Evolutionary conservation across 2,113 vertebrate species (phyloP), one percentile per base, ranked within the genome.

Genomic region (Nibea albiflora): DNA sequence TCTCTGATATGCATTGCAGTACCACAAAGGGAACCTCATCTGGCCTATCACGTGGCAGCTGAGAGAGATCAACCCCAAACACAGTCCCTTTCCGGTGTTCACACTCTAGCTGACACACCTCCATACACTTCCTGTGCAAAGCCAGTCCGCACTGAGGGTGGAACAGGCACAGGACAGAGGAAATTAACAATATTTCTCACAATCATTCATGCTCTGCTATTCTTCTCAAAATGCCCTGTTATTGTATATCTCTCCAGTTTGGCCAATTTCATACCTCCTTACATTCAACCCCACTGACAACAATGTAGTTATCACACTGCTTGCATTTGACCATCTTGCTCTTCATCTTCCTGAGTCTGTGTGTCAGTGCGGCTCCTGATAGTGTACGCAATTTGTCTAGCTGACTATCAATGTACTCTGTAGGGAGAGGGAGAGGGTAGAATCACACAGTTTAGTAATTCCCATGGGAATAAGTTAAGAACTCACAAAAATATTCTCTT

Each of bases 71-170:
- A 0, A 97, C 83, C 20, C 98, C 97, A 15, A 99, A 99, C 24
- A 99, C 92, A 0, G 94, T 50, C 0, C 92, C 95, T 73, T 95
- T 96, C 86, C 84, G 92, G 78, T 95, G 93, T 42, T 97, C 97
- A 11, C 98, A 99, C 81, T 95, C 92, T 14, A 95, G 92, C 82
- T 97, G 95, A 74, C 97, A 96, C 16, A 91, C 94, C 81, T 99
- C 97, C 16, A 98, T 95, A 44, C 98, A 99, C 89, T 97, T 98
- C 92, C 96, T 97, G 95, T 99, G 98, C 78, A 98, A 94, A 46
- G 96, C 90, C 84, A 98, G 70, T 42, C 92, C 95, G 58, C 98
- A 99, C 98, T 99, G 87, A 44, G 46, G 39, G 62, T 52, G 24
- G 39, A 22, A 74, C 47, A 75, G 8, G 22, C 14, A 78, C 47